phyloP scores from a whole-genome alignment of 1,140 invertebrate genomes.

The Trachymyrmex cornetzi region DNA sequence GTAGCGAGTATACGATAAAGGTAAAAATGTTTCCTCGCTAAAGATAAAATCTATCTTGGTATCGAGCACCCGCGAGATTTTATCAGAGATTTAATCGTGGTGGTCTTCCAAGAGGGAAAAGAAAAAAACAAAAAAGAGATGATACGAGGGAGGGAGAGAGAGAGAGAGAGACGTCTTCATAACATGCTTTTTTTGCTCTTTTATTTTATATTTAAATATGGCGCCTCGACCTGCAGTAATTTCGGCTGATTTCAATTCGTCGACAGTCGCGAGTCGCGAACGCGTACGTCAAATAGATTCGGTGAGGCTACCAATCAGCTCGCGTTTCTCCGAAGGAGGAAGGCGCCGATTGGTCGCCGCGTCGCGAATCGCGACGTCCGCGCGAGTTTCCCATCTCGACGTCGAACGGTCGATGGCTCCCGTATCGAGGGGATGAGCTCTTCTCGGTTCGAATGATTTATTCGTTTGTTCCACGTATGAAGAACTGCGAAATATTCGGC shows the following conservation, averaged over 20 bases:
- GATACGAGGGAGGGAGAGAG: background rate
- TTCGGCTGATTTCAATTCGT: too few relatives aligned
- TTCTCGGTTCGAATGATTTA: slow-evolving; percentile 73
- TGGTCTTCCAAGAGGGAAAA: too few relatives aligned
- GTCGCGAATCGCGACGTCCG: background rate
- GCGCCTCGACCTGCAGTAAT: background rate
- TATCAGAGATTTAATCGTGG: too few relatives aligned
- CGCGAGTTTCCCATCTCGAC: slow-evolving; percentile 11
- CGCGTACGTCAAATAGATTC: too few relatives aligned
- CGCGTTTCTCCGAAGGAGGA: background rate
- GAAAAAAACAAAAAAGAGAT: background rate
- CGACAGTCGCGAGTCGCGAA: background rate
- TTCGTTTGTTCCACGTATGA: slow-evolving; percentile 72
- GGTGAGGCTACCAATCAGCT: background rate
- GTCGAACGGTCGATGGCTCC: background rate
- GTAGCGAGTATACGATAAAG: too few relatives aligned
- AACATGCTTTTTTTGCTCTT: too few relatives aligned
- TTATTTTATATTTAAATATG: slow-evolving; percentile 10
- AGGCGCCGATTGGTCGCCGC: background rate
- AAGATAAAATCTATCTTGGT: background rate
- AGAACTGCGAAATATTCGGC: slow-evolving; percentile 48
- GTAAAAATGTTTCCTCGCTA: too few relatives aligned
- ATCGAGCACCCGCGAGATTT: background rate
- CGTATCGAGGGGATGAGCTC: slow-evolving; percentile 68
- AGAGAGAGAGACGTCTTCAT: background rate